Conservation (phyloP, 2,888 invertebrate genomes). For the Candidula unifasciata region DNA sequence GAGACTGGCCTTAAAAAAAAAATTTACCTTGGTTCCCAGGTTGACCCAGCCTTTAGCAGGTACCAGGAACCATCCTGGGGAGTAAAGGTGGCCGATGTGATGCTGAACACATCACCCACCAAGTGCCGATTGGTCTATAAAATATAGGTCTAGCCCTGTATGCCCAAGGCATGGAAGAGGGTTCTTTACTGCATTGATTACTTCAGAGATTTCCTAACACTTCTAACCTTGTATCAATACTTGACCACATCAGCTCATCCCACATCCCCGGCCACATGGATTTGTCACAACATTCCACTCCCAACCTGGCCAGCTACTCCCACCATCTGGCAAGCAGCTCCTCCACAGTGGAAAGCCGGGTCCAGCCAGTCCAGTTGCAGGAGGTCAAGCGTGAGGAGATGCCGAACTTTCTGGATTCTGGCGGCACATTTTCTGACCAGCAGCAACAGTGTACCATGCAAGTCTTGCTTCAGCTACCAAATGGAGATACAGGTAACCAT, state of each 20-base stretch:
- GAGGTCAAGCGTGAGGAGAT: conserved; percentile 18
- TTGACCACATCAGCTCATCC: background rate
- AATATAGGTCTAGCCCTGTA: too few relatives aligned
- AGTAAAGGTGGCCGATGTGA: too few relatives aligned
- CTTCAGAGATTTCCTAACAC: too few relatives aligned
- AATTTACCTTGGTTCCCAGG: too few relatives aligned
- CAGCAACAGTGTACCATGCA: conserved; percentile 74
- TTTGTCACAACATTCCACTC: conserved; percentile 11
- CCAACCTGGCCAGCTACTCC: background rate
- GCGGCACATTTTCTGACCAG: background rate
- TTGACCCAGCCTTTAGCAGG: too few relatives aligned
- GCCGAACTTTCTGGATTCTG: background rate
- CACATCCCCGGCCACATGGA: background rate
- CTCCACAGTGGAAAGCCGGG: background rate
- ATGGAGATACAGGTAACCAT: conserved; percentile 78
- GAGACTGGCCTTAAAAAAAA: too few relatives aligned
- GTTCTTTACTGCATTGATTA: too few relatives aligned
- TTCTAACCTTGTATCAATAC: too few relatives aligned
- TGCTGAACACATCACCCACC: too few relatives aligned
- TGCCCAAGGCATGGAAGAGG: too few relatives aligned
- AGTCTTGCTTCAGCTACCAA: conserved; percentile 80
- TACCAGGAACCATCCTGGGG: too few relatives aligned
- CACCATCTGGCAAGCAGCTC: background rate
- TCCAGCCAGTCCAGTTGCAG: background rate
- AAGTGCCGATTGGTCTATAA: too few relatives aligned